Base-by-base conservation (phyloP, 2,888 invertebrate genomes). In the Lithophane socia region DNA sequence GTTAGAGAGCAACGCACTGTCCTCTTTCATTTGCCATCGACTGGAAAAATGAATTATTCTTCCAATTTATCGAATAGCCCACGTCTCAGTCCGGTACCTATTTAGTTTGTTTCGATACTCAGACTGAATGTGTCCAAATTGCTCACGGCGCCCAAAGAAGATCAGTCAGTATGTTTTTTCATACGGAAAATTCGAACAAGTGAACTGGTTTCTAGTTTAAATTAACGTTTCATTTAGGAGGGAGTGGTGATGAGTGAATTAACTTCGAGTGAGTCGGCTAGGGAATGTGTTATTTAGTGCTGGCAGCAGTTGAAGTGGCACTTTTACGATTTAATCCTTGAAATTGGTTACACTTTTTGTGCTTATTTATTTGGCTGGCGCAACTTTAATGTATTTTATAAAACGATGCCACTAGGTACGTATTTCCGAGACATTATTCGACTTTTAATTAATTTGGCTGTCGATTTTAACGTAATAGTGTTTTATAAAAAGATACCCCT, bases 21-120 rank as follows among this genome's bases (percentile, higher is more conserved):
- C 89, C 91, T 91, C 92, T 94, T 93, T 94, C 90, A 91, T 92
- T 93, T 92, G 90, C 93, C 86, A 90, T 93, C 91, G 91, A 91
- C 92, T 91, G 94, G 93, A 94, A 95, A 95, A 95, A 95, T 95
- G 93, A 94, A 94, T 95, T 94, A 95, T 95, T 94, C 93, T 92
- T 92, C 92, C 94, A 94, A 95, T 95, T 94, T 94, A 92, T 91
- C 91, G 89, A 92, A 92, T 91, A 91, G 90, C 90, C 91, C 83
- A 74, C 82, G 82, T 86, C 86, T 78, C 85, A 78, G 84, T 87
- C 85, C 88, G 86, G 74, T 77, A 75, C 86, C 89, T 91, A 90
- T 92, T 92, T 93, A 92, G 91, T 92, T 90, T 88, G 90, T 92
- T 91, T 86, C 88, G 87, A 89, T 91, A 84, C 87, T 83, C 80